Conservation (phyloP, 2,888 invertebrate genomes). For the Arctia plantaginis region DNA sequence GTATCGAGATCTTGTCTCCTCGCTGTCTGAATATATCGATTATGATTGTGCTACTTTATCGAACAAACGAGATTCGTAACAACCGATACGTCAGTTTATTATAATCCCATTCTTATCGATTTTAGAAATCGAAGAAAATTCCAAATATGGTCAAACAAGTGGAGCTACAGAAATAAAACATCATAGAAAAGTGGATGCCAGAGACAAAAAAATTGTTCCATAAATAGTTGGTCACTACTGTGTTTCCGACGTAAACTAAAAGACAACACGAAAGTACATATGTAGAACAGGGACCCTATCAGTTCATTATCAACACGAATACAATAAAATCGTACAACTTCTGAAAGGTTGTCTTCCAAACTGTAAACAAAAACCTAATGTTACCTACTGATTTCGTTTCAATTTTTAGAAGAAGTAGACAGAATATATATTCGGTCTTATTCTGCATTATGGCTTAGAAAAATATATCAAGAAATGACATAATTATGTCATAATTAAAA, state of each 20-base stretch:
- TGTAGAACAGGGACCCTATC: no score
- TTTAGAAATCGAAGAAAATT: slow-evolving; percentile 40
- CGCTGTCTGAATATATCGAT: slow-evolving; percentile 56
- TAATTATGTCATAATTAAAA: neutral
- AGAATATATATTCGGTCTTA: neutral
- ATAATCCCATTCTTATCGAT: slow-evolving; percentile 43
- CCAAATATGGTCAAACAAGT: slow-evolving; percentile 35
- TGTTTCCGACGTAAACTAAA: no score
- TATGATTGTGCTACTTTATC: slow-evolving; percentile 53
- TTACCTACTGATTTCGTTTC: no score
- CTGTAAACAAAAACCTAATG: no score
- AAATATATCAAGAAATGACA: neutral
- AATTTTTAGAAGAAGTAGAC: neutral
- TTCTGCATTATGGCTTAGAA: no score
- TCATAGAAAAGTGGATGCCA: neutral
- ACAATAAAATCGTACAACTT: no score
- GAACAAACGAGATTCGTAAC: slow-evolving; percentile 46
- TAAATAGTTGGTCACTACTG: neutral
- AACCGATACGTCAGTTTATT: slow-evolving; percentile 41
- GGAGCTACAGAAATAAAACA: neutral
- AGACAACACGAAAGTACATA: no score
- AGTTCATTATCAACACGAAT: no score
- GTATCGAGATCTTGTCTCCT: slow-evolving; percentile 57
- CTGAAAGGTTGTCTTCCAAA: no score
- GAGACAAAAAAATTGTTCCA: neutral